Evolutionary conservation across 2,113 vertebrate species (phyloP).

Genomic region (Phodopus roborovskii): DNA sequence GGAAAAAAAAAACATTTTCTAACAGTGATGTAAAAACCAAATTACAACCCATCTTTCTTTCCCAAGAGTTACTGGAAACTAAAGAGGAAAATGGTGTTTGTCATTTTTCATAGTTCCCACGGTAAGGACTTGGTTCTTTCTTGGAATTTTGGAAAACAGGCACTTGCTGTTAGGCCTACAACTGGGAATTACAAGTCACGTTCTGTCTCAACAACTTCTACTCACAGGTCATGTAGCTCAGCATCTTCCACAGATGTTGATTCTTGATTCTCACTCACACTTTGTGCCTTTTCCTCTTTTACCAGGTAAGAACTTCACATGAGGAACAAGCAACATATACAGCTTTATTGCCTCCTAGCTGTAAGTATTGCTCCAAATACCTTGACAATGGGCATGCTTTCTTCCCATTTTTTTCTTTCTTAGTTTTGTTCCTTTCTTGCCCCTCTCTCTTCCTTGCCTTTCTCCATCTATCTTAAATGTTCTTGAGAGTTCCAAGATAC

Average conservation of each 20-base stretch:
- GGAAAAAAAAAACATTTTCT: not conserved
- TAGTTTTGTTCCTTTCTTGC: not conserved
- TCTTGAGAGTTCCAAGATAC: not conserved
- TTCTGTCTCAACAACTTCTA: not conserved
- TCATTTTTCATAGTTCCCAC: not conserved
- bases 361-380: not conserved
- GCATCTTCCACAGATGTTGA: not conserved
- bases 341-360: not conserved
- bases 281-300: not conserved
- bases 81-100: not conserved
- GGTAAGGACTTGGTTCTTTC: not conserved
- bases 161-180: rapidly evolving
- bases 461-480: not conserved
- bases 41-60: not conserved
- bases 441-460: no score
- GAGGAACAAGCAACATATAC: not conserved
- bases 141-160: not conserved
- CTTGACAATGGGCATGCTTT: not conserved
- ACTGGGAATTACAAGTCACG: not conserved
- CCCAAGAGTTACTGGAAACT: not conserved
- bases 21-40: not conserved
- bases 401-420: not conserved
- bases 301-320: not conserved
- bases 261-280: not conserved
- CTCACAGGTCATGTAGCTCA: not conserved